These are phyloP conservation scores for Crematogaster levior DNA, from an alignment of 2,888 invertebrate genomes.

Conservation along the genomic window DNA sequence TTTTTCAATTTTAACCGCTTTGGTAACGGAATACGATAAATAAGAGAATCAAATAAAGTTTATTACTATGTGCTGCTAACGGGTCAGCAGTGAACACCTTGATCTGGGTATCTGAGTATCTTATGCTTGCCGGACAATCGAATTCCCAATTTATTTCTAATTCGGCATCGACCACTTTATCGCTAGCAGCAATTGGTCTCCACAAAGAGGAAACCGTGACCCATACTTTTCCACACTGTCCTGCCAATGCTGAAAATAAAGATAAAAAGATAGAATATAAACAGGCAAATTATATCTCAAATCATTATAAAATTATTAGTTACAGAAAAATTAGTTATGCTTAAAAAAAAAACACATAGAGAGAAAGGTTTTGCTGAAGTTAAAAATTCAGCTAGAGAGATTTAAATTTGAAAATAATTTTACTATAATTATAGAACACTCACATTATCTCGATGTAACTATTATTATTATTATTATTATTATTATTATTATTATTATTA, in stretches of 20 bases:
- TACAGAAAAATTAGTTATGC: neutral
- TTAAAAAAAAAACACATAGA: too few relatives aligned
- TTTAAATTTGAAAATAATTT: neutral
- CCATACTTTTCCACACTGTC: conserved; percentile 86
- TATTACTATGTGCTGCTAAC: conserved; percentile 74
- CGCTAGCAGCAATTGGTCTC: conserved; percentile 79
- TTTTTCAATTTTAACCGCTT: neutral
- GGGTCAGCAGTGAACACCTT: conserved; percentile 83
- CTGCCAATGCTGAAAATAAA: conserved; percentile 72
- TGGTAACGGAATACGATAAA: conserved; percentile 27
- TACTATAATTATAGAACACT: too few relatives aligned
- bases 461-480: too few relatives aligned
- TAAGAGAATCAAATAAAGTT: conserved; percentile 70
- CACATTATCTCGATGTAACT: too few relatives aligned
- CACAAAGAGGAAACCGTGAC: conserved; percentile 86
- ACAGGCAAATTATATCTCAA: neutral
- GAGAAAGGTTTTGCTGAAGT: neutral
- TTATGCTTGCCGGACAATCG: conserved; percentile 81
- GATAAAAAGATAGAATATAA: neutral
- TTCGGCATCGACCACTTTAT: conserved; percentile 84
- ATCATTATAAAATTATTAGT: too few relatives aligned
- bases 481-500: too few relatives aligned
- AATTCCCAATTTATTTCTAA: conserved; percentile 87
- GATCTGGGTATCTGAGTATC: conserved; percentile 80
- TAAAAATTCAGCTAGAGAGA: neutral